Base-by-base conservation (phyloP, 2,113 vertebrate genomes). In the Rhadina sibilatrix region DNA sequence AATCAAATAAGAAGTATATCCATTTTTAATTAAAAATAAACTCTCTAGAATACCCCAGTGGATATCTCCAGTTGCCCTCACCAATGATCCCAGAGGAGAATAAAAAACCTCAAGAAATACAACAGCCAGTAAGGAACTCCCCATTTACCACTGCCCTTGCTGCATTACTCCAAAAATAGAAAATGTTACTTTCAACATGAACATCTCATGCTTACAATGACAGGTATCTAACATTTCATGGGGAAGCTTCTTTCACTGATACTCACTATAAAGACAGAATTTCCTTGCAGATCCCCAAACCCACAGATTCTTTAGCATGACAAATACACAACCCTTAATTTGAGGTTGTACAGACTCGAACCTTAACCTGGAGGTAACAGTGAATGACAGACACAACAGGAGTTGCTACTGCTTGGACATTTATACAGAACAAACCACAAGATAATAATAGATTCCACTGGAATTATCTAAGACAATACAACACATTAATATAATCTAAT, bases 401-500 rank as follows among this genome's bases (percentile, higher is more conserved):
- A 80, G 35, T 54, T 84, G 10, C 28, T 49, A 59, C n/a, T 72
- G 63, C 42, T 70, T 93, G 37, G 77, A 54, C 61, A 64, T 65
- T 70, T 40, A 27, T 56, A 64, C n/a, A 90, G 63, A 94, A 87
- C 65, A 94, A 93, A 84, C 30, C 7, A 87, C 37, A 76, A 42
- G n/a, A 52, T 90, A 52, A 59, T 71, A 93, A 25, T 12, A 74
- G 56, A 89, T 87, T 92, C 60, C 90, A 69, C 22, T 60, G 38
- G 61, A 96, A 94, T 42, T 68, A 66, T 69, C 42, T 69, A 83
- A 91, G 61, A 90, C 11, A 60, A 10, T 69, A 93, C 46, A 10
- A 35, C 70, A 86, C 49, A 94, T 52, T 64, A 96, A 95, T 83
- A 74, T 64, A 93, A 83, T 63, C 28, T n/a, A n/a, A n/a, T n/a